phyloP scores from a whole-genome alignment of 1,140 invertebrate species.

The Scylla paramamosain region DNA sequence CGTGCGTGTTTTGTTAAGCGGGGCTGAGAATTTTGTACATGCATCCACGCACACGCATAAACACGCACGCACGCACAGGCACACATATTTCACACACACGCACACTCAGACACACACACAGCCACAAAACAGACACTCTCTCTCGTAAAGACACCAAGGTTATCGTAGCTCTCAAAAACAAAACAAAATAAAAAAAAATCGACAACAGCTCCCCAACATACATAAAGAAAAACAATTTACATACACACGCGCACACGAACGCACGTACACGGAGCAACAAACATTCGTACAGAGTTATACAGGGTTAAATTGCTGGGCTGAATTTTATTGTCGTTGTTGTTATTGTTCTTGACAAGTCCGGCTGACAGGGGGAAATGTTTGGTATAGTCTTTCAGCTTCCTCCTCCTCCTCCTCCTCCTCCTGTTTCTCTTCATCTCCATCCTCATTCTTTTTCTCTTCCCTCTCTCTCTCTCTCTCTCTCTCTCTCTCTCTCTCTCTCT shows the following conservation, averaged over 20 bases:
- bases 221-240: conserved; percentile 1
- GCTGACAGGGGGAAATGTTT: neutral
- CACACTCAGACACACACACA: too few species aligned
- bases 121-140: neutral
- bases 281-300: neutral
- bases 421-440: neutral
- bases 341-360: neutral
- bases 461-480: neutral
- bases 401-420: neutral
- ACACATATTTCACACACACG: neutral
- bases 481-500: neutral
- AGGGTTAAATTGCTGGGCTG: too few species aligned
- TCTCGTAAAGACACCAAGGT: neutral
- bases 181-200: neutral
- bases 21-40: neutral
- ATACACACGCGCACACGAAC: neutral
- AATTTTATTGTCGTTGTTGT: neutral
- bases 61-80: neutral
- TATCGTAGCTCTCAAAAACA: neutral
- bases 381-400: neutral
- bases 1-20: neutral
- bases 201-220: neutral
- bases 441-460: neutral
- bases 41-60: neutral
- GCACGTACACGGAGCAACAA: neutral